A percentile compares a stretch with the other conserved stretches of the same genome.
phyloP scores from a whole-genome alignment of 64 coral and sea anemone species.

The Cladopsammia gracilis region DNA sequence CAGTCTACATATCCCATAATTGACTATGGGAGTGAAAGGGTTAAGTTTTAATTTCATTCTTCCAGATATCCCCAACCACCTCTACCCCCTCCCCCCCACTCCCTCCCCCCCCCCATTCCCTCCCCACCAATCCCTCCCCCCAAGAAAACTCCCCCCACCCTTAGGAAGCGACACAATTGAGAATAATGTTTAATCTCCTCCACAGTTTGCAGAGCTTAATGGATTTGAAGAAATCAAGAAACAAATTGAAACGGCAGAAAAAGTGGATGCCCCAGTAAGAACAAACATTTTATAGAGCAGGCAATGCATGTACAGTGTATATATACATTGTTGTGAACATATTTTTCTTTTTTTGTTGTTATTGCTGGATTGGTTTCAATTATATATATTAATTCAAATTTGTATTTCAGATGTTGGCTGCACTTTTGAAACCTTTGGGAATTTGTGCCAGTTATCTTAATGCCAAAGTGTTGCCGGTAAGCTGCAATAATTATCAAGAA shows the following conservation, averaged over 20 bases:
- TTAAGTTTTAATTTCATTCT: neutral
- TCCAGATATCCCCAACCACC: no score
- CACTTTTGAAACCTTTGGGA: conserved; percentile 87
- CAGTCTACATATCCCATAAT: no score
- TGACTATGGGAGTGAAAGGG: no score
- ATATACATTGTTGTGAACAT: neutral
- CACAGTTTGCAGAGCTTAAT: conserved; percentile 86
- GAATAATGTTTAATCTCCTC: neutral
- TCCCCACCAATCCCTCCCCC: no score
- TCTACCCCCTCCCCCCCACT: no score
- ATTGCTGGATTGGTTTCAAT: no score
- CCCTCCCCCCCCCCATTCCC: no score
- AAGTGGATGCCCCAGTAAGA: conserved; percentile 86
- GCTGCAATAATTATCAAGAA: neutral
- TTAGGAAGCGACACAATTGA: no score
- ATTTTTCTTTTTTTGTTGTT: neutral
- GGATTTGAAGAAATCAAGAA: conserved; percentile 89
- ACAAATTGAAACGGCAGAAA: conserved; percentile 77
- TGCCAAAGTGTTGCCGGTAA: conserved; percentile 84
- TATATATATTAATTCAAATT: neutral
- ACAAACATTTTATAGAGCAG: neutral
- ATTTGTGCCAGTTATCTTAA: conserved; percentile 92
- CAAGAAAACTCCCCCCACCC: no score
- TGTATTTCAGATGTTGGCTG: conserved; percentile 80
- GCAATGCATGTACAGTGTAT: neutral